phyloP scores from a whole-genome alignment of 2,113 vertebrate species.

The Etheostoma cragini region DNA sequence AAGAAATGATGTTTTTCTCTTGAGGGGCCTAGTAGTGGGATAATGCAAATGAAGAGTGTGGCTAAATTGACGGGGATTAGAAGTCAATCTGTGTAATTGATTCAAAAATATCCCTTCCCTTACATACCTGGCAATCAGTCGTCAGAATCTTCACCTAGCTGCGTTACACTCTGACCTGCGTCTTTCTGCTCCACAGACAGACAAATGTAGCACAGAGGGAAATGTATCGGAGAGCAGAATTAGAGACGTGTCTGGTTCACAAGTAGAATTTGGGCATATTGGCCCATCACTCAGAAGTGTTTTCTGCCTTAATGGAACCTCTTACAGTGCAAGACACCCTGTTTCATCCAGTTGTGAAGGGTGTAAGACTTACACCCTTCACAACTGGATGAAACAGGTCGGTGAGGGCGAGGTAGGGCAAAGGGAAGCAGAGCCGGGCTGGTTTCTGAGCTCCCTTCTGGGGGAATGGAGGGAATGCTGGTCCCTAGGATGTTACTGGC shows the following conservation, averaged over 20 bases:
- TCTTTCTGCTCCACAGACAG: conserved; percentile 14
- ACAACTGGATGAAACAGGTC: conserved; percentile 40
- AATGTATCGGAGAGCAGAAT: conserved; percentile 51
- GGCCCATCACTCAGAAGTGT: conserved; percentile 45
- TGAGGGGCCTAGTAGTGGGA: conserved; percentile 56
- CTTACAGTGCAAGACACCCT: too few relatives aligned
- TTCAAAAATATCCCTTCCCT: conserved; percentile 60
- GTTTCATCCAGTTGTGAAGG: too few relatives aligned
- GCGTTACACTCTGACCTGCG: conserved; percentile 46
- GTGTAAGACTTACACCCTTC: too few relatives aligned
- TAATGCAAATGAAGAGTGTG: conserved; percentile 72
- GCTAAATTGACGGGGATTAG: conserved; percentile 75
- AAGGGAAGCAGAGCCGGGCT: conserved; percentile 19
- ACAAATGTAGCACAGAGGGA: conserved; percentile 28
- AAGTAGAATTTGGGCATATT: conserved; percentile 40
- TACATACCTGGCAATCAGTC: conserved; percentile 43
- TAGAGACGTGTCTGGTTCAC: conserved; percentile 49
- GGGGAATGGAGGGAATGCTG: conserved; percentile 24
- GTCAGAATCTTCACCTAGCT: conserved; percentile 66
- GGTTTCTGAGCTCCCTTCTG: conserved; percentile 23
- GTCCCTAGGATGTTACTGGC: conserved; percentile 62
- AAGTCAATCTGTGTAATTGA: conserved; percentile 69
- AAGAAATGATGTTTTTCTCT: conserved; percentile 32
- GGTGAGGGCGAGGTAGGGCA: conserved; percentile 22
- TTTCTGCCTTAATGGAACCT: conserved; percentile 25